phyloP scores from a whole-genome alignment of 2,888 invertebrate genomes.

The Fissipunctia ypsillon region DNA sequence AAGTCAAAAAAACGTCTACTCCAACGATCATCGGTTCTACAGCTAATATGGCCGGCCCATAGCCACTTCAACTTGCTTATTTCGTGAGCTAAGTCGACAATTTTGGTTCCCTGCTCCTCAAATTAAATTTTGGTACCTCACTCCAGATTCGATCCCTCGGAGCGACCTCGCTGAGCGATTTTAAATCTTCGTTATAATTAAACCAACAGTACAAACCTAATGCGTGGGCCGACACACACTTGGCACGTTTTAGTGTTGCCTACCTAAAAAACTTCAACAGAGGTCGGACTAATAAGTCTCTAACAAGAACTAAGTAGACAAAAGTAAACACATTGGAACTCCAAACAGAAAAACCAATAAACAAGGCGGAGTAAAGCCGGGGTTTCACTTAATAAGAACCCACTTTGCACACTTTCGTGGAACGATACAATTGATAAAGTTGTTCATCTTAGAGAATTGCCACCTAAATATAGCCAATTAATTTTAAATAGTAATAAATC shows the following conservation, averaged over 20 bases:
- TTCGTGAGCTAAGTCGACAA: too few species aligned
- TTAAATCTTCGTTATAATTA: too few species aligned
- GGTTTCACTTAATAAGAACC: slow-evolving; percentile 37
- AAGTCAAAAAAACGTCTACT: too few species aligned
- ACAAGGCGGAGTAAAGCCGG: slow-evolving; percentile 35
- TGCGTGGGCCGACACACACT: slow-evolving; percentile 7
- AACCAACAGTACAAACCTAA: not conserved
- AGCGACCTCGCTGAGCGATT: too few species aligned
- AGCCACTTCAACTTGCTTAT: too few species aligned
- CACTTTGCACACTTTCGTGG: slow-evolving; percentile 30
- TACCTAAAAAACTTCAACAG: slow-evolving; percentile 35
- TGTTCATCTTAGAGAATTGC: slow-evolving; percentile 40
- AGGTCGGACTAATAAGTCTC: slow-evolving; percentile 50
- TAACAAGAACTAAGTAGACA: slow-evolving; percentile 55
- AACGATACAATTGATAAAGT: slow-evolving; percentile 39
- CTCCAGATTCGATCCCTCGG: too few species aligned
- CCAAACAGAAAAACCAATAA: slow-evolving; percentile 58
- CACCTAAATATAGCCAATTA: slow-evolving; percentile 62
- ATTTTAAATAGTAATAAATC: slow-evolving; percentile 64
- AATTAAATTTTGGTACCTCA: too few species aligned
- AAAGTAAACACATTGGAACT: slow-evolving; percentile 60
- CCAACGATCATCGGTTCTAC: too few species aligned
- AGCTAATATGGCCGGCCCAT: too few species aligned
- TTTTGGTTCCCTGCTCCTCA: too few species aligned
- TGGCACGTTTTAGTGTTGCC: slow-evolving; percentile 6